A percentile compares a stretch with the other conserved stretches of the same genome.
Conservation (phyloP, 2,797 vertebrate species). For the Oreochromis grahami region DNA sequence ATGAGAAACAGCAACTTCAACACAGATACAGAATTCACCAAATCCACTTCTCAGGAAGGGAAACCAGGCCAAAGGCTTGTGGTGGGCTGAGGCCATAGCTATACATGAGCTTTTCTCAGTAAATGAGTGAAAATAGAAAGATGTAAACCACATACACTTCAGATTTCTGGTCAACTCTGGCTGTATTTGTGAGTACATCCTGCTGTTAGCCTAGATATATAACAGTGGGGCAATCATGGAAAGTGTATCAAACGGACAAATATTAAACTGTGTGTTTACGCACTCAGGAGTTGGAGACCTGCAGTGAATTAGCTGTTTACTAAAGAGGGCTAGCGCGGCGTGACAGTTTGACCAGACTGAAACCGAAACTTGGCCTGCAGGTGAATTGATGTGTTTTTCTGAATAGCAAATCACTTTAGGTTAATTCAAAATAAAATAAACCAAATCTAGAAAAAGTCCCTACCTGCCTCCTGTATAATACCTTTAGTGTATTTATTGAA, state of each 20-base stretch:
- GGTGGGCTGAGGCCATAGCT: not conserved
- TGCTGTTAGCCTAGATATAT: not conserved
- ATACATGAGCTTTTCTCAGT: not conserved
- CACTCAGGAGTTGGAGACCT: not conserved
- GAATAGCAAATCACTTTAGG: not conserved
- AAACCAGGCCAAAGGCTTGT: not conserved
- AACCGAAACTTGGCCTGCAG: not conserved
- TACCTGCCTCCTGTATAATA: not conserved
- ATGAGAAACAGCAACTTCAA: not conserved
- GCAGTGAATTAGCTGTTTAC: not conserved
- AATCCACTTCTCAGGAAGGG: not conserved
- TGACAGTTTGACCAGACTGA: not conserved
- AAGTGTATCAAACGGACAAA: not conserved
- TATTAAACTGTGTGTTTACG: not conserved
- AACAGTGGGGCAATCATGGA: not conserved
- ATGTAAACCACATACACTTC: not conserved
- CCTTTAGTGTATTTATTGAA: not conserved
- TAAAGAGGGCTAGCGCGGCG: not conserved
- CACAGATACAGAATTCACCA: not conserved
- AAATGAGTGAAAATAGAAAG: not conserved
- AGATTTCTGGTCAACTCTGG: not conserved
- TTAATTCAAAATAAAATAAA: not conserved
- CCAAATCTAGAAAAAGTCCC: not conserved
- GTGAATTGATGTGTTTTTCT: not conserved
- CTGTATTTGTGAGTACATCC: not conserved